phyloP scores from a whole-genome alignment of 2,797 vertebrate species.

The Naso thynnoides region DNA sequence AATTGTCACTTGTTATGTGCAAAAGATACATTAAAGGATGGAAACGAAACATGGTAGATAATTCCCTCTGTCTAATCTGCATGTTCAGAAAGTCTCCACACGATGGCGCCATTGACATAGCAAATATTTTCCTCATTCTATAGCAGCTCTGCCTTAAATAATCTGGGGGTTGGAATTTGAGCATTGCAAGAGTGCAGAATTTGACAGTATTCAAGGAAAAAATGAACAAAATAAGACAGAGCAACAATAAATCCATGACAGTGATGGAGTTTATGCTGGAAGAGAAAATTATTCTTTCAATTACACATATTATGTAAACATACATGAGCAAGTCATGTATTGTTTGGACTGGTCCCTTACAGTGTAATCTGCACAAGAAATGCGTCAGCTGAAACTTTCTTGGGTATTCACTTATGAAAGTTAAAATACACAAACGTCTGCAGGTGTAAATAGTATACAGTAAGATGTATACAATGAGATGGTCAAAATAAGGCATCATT shows the following conservation, averaged over 20 bases:
- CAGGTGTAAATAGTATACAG: too few relatives aligned
- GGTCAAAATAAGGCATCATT: not conserved
- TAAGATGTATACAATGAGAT: not conserved
- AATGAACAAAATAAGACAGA: not conserved
- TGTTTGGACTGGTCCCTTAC: not conserved
- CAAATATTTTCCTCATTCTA: conserved; percentile 8
- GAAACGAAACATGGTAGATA: not conserved
- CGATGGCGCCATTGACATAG: conserved; percentile 59
- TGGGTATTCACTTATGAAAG: not conserved
- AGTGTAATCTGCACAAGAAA: not conserved
- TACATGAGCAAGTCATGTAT: not conserved
- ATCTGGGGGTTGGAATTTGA: not conserved
- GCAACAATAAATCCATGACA: not conserved
- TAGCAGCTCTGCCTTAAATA: not conserved
- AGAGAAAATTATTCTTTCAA: not conserved
- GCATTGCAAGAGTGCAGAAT: not conserved
- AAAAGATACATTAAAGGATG: too few relatives aligned
- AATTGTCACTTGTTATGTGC: not conserved
- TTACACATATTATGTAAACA: not conserved
- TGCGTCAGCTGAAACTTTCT: not conserved
- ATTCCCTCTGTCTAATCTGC: not conserved
- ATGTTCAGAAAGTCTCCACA: conserved; percentile 35
- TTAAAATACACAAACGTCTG: not conserved
- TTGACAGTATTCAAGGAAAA: too few relatives aligned
- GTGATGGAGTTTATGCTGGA: not conserved